phyloP scores from a whole-genome alignment of 2,113 vertebrate genomes.

The Colius striatus region DNA sequence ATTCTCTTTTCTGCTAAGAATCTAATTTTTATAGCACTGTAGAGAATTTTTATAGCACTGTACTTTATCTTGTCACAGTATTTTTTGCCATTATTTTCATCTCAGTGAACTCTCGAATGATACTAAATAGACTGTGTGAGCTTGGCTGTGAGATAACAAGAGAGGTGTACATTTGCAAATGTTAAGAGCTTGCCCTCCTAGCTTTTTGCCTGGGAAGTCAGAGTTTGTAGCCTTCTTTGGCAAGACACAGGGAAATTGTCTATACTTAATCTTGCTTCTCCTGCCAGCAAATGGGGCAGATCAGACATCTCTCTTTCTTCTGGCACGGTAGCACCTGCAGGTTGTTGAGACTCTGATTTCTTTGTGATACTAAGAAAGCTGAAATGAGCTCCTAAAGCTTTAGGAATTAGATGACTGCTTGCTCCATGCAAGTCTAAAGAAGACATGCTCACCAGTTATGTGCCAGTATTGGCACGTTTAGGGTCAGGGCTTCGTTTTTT shows the following conservation, averaged over 20 bases:
- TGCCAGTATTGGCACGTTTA: background rate
- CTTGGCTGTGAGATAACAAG: background rate
- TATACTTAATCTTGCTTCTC: background rate
- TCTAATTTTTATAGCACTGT: constrained; percentile 75
- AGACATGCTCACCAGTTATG: background rate
- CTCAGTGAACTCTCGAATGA: constrained; percentile 17
- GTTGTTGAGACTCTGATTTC: background rate
- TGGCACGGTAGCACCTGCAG: background rate
- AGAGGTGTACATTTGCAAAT: background rate
- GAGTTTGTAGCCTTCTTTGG: background rate
- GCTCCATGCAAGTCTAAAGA: background rate
- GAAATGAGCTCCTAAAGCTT: background rate
- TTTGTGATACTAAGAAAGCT: background rate
- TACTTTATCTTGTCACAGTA: constrained; percentile 74
- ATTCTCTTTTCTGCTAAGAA: constrained; percentile 72
- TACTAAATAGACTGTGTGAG: constrained; percentile 41
- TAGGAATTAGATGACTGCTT: background rate
- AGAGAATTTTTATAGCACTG: constrained; percentile 74
- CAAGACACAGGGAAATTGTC: background rate
- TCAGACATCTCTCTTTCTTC: background rate
- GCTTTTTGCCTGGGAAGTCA: background rate
- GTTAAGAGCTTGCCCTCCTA: background rate
- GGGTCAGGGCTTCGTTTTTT: background rate
- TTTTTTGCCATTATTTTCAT: constrained; percentile 73
- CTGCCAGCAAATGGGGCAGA: background rate